Conservation (phyloP, 1,140 invertebrate species). For the Brachionus asplanchnoidis region DNA sequence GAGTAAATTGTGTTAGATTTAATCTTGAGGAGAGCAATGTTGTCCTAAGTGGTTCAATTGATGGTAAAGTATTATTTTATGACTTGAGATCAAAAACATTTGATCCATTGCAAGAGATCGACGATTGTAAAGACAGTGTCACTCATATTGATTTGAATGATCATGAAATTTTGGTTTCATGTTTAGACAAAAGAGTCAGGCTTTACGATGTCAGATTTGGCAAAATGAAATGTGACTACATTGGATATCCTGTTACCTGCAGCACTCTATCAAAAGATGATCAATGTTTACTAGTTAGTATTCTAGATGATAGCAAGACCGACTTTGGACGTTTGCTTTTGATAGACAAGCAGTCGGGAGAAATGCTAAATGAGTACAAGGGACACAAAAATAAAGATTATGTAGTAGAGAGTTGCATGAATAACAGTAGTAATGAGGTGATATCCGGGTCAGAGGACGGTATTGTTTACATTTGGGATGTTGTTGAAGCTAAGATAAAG, state of each 20-base stretch:
- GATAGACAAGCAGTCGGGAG: slow-evolving; percentile 80
- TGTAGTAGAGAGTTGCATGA: slow-evolving; percentile 77
- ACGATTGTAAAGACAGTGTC: slow-evolving; percentile 87
- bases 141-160: slow-evolving; percentile 76
- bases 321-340: slow-evolving; percentile 62
- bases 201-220: slow-evolving; percentile 84
- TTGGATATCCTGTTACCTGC: slow-evolving; percentile 63
- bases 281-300: slow-evolving; percentile 77
- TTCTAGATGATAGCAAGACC: slow-evolving; percentile 67
- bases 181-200: slow-evolving; percentile 78
- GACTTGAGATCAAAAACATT: slow-evolving; percentile 69
- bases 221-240: slow-evolving; percentile 72
- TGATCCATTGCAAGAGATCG: slow-evolving; percentile 70
- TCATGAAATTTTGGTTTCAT: slow-evolving; percentile 82
- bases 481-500: slow-evolving; percentile 61
- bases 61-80: slow-evolving; percentile 83
- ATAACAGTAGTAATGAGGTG: slow-evolving; percentile 73
- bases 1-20: slow-evolving; percentile 78
- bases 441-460: slow-evolving; percentile 82
- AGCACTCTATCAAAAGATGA: slow-evolving; percentile 60
- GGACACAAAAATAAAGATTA: slow-evolving; percentile 75
- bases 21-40: slow-evolving; percentile 84
- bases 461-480: slow-evolving; percentile 77
- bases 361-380: slow-evolving; percentile 71
- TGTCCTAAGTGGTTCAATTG: slow-evolving; percentile 80